Conservation (phyloP, 2,888 invertebrate species). For the Aquatica leii region DNA sequence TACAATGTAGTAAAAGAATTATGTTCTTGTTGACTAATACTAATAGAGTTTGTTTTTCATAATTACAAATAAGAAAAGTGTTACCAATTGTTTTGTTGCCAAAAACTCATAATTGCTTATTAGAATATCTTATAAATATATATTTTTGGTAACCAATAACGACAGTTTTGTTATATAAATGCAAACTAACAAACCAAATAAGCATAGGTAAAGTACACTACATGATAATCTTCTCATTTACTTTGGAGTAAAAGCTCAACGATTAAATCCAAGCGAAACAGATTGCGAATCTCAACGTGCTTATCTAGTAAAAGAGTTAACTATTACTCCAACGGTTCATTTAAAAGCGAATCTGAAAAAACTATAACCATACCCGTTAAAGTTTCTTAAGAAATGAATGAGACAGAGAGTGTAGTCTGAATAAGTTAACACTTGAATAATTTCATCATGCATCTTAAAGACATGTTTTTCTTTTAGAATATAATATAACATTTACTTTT, state of each 20-base stretch:
- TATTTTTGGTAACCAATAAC: too few relatives aligned
- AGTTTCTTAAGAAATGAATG: slow-evolving; percentile 53
- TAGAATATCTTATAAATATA: too few relatives aligned
- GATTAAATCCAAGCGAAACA: slow-evolving; percentile 71
- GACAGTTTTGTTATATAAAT: slow-evolving; percentile 60
- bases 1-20: too few relatives aligned
- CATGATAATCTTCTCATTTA: slow-evolving; percentile 76
- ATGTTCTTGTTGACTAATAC: too few relatives aligned
- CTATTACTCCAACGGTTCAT: slow-evolving; percentile 63
- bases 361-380: slow-evolving; percentile 67
- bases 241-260: slow-evolving; percentile 76
- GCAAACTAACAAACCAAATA: slow-evolving; percentile 61
- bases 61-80: too few relatives aligned
- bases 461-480: too few relatives aligned
- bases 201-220: slow-evolving; percentile 79
- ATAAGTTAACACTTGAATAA: too few relatives aligned
- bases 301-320: slow-evolving; percentile 43
- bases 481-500: too few relatives aligned
- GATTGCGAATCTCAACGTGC: slow-evolving; percentile 44
- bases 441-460: too few relatives aligned
- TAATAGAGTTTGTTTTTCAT: too few relatives aligned
- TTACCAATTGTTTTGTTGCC: too few relatives aligned
- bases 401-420: slow-evolving; percentile 55
- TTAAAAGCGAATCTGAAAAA: slow-evolving; percentile 69
- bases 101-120: too few relatives aligned